Evolutionary conservation across 2,113 vertebrate genomes (phyloP).

Genomic region (Bubo blakistoni): DNA sequence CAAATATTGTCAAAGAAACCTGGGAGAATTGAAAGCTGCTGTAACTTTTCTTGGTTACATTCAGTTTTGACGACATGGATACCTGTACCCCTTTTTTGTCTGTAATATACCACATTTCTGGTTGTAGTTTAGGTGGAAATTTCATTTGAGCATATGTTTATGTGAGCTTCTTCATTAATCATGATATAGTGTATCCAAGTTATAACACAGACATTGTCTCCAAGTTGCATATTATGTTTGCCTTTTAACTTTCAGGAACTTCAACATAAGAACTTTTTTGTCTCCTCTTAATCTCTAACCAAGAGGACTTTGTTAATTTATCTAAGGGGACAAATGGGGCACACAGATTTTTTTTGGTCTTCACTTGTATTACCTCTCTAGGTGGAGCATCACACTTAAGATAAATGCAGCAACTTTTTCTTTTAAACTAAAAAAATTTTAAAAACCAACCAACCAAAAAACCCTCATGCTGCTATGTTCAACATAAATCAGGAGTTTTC

Average conservation of each 20-base stretch:
- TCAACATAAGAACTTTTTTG: neutral
- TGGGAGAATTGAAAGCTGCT: neutral
- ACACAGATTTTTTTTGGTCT: neutral
- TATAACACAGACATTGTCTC: neutral
- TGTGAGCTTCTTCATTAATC: neutral
- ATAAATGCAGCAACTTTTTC: neutral
- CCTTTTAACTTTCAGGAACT: neutral
- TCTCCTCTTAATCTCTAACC: neutral
- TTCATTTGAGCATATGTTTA: neutral
- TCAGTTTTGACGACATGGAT: neutral
- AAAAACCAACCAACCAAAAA: neutral
- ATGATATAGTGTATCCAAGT: neutral
- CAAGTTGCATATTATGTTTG: neutral
- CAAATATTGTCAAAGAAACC: neutral
- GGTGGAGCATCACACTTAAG: neutral
- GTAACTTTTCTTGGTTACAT: neutral
- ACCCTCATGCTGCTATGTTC: neutral
- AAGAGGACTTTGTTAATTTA: neutral
- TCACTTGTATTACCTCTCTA: neutral
- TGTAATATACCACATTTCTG: neutral
- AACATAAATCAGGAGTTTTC: neutral
- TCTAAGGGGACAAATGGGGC: neutral
- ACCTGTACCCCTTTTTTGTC: neutral
- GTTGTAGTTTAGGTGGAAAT: neutral
- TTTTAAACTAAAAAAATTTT: neutral